Conservation (phyloP, 2,797 vertebrate species). For the Rhinella marina region DNA sequence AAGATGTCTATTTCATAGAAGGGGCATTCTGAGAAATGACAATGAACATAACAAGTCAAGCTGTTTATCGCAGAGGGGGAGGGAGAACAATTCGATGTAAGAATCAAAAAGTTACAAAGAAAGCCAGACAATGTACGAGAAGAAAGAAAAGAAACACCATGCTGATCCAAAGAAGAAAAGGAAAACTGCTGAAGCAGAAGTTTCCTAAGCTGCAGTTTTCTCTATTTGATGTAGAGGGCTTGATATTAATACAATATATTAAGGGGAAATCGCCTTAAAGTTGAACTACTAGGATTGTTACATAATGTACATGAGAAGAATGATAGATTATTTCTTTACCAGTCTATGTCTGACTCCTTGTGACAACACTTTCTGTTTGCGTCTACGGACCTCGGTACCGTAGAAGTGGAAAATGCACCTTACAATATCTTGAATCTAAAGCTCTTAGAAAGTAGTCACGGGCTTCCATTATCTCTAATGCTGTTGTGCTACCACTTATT, state of each 20-base stretch:
- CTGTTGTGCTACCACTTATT: no score
- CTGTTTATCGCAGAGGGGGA: slow-evolving; percentile 8
- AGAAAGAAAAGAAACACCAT: background rate
- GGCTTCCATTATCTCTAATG: no score
- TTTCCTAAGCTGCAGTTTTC: background rate
- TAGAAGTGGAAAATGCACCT: no score
- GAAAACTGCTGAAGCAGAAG: background rate
- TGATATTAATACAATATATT: background rate
- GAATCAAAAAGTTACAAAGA: slow-evolving; percentile 2
- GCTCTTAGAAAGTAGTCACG: no score
- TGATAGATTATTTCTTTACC: no score
- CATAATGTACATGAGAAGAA: no score
- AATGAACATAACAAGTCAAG: slow-evolving; percentile 18
- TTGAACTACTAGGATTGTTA: no score
- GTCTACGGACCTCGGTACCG: no score
- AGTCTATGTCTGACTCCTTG: no score
- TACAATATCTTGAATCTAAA: no score
- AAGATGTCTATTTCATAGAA: background rate
- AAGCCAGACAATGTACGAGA: background rate
- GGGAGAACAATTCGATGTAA: background rate
- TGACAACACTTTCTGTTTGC: no score
- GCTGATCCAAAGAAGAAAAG: slow-evolving; percentile 8
- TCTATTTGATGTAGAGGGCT: background rate
- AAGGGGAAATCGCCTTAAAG: background rate
- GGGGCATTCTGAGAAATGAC: background rate